phyloP scores from a whole-genome alignment of 2,888 invertebrate genomes.

The Philereme transversata region DNA sequence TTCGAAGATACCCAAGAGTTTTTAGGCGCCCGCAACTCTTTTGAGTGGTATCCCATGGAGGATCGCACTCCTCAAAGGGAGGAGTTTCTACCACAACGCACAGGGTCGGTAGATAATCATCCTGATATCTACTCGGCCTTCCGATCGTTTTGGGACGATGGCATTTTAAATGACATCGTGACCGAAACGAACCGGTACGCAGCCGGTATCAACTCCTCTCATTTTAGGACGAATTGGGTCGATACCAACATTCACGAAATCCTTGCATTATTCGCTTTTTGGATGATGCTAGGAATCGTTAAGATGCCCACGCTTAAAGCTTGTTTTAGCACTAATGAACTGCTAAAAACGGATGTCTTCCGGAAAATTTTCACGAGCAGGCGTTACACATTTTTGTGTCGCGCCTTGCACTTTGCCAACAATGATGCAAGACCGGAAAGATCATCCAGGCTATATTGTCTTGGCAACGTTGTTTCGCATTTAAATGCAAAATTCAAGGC shows the following conservation, averaged over 20 bases:
- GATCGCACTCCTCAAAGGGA: background rate
- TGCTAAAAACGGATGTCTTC: too few relatives aligned
- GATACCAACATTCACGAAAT: slow-evolving; percentile 20
- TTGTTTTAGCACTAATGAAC: too few relatives aligned
- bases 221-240: slow-evolving; percentile 13
- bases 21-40: background rate
- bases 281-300: slow-evolving; percentile 4
- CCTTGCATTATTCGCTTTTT: slow-evolving; percentile 12
- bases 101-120: background rate
- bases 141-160: slow-evolving; percentile 24
- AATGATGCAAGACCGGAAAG: background rate
- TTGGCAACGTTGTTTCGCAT: slow-evolving; percentile 4
- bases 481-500: background rate
- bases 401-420: background rate
- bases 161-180: slow-evolving; percentile 19
- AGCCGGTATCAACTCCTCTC: slow-evolving; percentile 2
- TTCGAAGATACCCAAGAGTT: background rate
- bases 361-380: slow-evolving; percentile 1
- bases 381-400: background rate
- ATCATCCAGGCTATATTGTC: slow-evolving; percentile 1
- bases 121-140: slow-evolving; percentile 24
- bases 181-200: slow-evolving; percentile 25
- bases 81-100: slow-evolving; percentile 1
- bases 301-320: too few relatives aligned
- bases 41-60: background rate